These are phyloP conservation scores for Harpalus rufipes DNA, from an alignment of 2,888 invertebrate species.

Conservation along the genomic window DNA sequence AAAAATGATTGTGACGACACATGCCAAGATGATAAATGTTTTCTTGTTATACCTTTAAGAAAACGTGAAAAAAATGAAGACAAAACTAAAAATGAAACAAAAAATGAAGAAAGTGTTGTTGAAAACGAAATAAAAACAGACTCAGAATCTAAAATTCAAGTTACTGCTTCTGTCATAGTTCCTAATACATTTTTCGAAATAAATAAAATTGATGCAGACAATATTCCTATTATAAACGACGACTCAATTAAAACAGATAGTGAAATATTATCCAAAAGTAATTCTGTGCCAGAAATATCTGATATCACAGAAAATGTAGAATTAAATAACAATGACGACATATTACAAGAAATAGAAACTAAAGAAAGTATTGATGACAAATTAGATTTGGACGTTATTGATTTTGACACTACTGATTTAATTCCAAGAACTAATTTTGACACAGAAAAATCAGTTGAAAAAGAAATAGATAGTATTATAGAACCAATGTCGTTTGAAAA, in stretches of 20 bases:
- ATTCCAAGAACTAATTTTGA: constrained; percentile 10
- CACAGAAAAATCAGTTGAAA: not conserved
- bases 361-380: constrained; percentile 17
- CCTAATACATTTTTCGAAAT: constrained; percentile 54
- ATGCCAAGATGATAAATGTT: not conserved
- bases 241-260: not conserved
- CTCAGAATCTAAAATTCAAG: not conserved
- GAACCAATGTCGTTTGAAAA: constrained; percentile 40
- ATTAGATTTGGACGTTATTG: not conserved
- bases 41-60: not conserved
- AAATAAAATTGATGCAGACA: constrained; percentile 12
- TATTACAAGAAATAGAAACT: constrained; percentile 19
- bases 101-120: constrained; percentile 1
- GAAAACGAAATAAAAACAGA: not conserved
- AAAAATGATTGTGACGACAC: not conserved
- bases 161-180: constrained; percentile 57
- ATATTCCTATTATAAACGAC: not conserved
- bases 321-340: not conserved
- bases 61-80: not conserved
- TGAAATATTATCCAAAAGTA: not conserved
- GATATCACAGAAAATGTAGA: constrained; percentile 5
- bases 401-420: constrained; percentile 19
- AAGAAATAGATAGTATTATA: constrained; percentile 10
- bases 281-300: not conserved
- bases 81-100: not conserved